phyloP scores from a whole-genome alignment of 2,888 invertebrate genomes.

The Pantelozetes paolii region DNA sequence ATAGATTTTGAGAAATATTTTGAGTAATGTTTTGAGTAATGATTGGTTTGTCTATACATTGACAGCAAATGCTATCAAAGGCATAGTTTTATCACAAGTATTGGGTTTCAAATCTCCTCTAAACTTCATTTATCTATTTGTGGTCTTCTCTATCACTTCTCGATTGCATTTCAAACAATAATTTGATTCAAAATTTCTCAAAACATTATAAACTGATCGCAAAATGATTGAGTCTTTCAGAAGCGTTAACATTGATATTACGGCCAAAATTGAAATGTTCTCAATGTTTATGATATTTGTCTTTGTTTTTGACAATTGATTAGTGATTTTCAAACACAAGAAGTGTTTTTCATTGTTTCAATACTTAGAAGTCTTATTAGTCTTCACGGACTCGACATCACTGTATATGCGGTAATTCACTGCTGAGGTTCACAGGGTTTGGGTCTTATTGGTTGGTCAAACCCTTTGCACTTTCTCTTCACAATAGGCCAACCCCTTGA shows the following conservation, averaged over 20 bases:
- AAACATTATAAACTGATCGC: not conserved
- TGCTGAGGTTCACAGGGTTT: not conserved
- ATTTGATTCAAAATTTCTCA: not conserved
- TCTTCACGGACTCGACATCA: no score
- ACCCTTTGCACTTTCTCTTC: slow-evolving; percentile 24
- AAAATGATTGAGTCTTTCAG: not conserved
- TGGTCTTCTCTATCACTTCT: no score
- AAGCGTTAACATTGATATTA: not conserved
- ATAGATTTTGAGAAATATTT: not conserved
- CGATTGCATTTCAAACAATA: slow-evolving; percentile 8
- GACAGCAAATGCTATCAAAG: not conserved
- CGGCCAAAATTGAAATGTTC: not conserved
- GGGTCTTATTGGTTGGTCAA: slow-evolving; percentile 13
- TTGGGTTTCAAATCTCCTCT: not conserved
- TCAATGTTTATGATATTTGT: slow-evolving; percentile 11
- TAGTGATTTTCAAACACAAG: not conserved
- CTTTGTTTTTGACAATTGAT: slow-evolving; percentile 13
- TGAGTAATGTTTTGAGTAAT: not conserved
- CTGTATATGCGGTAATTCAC: not conserved
- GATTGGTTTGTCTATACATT: not conserved
- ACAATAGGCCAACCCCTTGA: slow-evolving; percentile 29
- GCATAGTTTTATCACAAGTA: not conserved
- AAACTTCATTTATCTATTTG: not conserved
- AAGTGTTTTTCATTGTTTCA: not conserved
- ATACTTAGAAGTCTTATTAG: not conserved